Conservation (phyloP, 2,888 invertebrate genomes). For the Crematogaster levior region DNA sequence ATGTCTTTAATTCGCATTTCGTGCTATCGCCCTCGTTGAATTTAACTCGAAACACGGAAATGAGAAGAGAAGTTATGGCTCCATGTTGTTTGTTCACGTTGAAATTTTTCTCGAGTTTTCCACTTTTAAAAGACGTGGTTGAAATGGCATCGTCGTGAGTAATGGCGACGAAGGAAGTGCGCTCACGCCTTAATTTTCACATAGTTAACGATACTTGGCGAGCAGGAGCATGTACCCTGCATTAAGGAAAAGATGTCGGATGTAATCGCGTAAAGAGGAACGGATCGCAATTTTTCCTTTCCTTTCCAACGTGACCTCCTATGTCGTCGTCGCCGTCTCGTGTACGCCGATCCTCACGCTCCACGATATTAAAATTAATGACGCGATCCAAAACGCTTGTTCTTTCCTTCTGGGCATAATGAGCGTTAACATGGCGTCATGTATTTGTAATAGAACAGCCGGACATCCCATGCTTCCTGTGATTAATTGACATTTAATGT, state of each 20-base stretch:
- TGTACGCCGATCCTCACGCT: constrained; percentile 30
- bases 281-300: constrained; percentile 44
- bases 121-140: constrained; percentile 17
- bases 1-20: constrained; percentile 1
- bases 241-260: constrained; percentile 24
- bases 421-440: constrained; percentile 5
- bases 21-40: background rate
- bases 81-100: constrained; percentile 8
- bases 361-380: constrained; percentile 61
- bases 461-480: background rate
- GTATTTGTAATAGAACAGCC: constrained; percentile 8
- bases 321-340: constrained; percentile 35
- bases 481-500: constrained; percentile 18
- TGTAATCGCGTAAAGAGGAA: constrained; percentile 42
- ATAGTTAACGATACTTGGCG: constrained; percentile 30
- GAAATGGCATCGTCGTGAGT: constrained; percentile 21
- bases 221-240: background rate
- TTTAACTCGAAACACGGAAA: constrained; percentile 21
- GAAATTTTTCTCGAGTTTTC: constrained; percentile 15
- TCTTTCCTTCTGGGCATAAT: constrained; percentile 44
- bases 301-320: constrained; percentile 19
- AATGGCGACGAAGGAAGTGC: constrained; percentile 14
- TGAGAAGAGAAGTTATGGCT: constrained; percentile 9
- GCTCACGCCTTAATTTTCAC: constrained; percentile 37
- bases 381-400: constrained; percentile 43